phyloP scores from a whole-genome alignment of 1,140 invertebrate species.

The Chrysomallon squamiferum region DNA sequence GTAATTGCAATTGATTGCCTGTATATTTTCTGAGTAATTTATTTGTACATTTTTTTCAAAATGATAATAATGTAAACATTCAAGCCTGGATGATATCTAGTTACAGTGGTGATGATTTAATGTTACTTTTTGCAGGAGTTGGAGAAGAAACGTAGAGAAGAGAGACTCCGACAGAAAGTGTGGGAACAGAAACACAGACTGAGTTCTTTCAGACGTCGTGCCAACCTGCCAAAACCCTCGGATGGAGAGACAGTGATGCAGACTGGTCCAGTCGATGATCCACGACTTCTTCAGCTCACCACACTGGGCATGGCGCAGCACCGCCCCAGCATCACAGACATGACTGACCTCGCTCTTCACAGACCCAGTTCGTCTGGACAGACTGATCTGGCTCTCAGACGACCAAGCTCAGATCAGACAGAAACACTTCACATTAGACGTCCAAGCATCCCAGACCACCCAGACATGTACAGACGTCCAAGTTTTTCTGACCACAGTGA shows the following conservation, averaged over 20 bases:
- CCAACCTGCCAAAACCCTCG: constrained; percentile 36
- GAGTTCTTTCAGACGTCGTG: constrained; percentile 49
- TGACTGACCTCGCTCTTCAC: constrained; percentile 5
- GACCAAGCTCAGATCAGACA: constrained; percentile 8
- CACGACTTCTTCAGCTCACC: constrained; percentile 18
- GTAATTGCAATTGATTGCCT: too few species aligned
- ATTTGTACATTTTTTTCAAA: too few species aligned
- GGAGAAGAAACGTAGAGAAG: constrained; percentile 54
- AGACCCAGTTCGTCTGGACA: constrained; percentile 20
- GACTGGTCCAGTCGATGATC: constrained; percentile 15
- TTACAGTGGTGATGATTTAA: too few species aligned
- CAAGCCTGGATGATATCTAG: too few species aligned
- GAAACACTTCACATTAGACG: constrained; percentile 8
- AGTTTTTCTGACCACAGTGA: constrained; percentile 24
- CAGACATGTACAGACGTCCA: constrained; percentile 7
- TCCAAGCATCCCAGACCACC: constrained; percentile 11
- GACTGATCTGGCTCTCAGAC: not conserved
- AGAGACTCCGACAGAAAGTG: constrained; percentile 52
- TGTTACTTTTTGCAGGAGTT: constrained; percentile 46
- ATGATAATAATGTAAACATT: too few species aligned
- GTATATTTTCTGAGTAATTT: too few species aligned
- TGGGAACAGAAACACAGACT: constrained; percentile 58
- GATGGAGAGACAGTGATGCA: constrained; percentile 31
- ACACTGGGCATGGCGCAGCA: constrained; percentile 1
- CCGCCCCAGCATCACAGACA: constrained; percentile 28